Evolutionary conservation across 2,888 invertebrate genomes (phyloP).

Genomic region (Polyommatus iphigenia): DNA sequence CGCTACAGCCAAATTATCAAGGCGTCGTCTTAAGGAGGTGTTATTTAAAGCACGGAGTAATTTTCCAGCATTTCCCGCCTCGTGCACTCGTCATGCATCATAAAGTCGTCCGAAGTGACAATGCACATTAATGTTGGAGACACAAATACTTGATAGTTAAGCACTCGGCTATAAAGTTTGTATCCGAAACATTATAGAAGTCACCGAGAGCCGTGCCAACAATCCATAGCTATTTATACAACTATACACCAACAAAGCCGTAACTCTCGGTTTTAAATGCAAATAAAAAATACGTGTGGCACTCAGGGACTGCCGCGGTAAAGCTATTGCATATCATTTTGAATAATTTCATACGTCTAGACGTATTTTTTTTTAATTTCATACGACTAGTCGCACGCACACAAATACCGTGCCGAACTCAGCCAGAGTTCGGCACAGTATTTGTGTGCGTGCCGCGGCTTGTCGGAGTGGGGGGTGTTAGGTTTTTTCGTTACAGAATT

Average conservation of each 20-base stretch:
- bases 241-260: constrained; percentile 33
- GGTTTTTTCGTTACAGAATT: too few relatives aligned
- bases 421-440: too few relatives aligned
- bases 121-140: not conserved
- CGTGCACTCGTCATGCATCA: not conserved
- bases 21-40: too few relatives aligned
- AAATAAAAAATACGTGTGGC: not conserved
- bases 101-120: not conserved
- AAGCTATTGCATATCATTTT: too few relatives aligned
- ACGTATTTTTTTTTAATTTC: too few relatives aligned
- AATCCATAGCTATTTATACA: constrained; percentile 45
- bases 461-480: too few relatives aligned
- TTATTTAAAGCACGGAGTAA: too few relatives aligned
- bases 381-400: too few relatives aligned
- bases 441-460: too few relatives aligned
- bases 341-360: too few relatives aligned
- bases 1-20: too few relatives aligned
- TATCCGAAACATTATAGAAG: constrained; percentile 48
- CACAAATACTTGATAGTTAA: not conserved
- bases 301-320: not conserved
- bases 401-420: not conserved
- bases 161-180: constrained; percentile 44
- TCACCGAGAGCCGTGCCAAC: constrained; percentile 48
- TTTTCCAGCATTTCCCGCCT: not conserved
- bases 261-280: not conserved